Evolutionary conservation across 2,888 invertebrate genomes (phyloP).

Genomic region (Raillietiella orientalis): DNA sequence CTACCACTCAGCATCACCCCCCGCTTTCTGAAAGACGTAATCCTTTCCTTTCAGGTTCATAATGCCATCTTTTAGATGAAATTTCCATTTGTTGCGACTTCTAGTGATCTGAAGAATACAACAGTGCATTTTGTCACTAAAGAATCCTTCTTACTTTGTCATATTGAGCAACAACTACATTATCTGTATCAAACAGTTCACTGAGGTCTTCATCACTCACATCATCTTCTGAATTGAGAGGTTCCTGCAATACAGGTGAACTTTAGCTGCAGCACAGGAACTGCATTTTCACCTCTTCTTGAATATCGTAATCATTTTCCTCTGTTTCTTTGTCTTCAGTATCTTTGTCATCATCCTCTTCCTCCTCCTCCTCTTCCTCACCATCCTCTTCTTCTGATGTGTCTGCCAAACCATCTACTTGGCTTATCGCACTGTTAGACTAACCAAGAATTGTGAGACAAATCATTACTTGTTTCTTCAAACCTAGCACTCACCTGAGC

Average conservation of each 20-base stretch:
- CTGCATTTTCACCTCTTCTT: constrained; percentile 16
- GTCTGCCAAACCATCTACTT: constrained; percentile 15
- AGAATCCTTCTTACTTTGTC: constrained; percentile 38
- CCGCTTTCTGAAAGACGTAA: constrained; percentile 93
- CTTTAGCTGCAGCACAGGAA: constrained; percentile 1
- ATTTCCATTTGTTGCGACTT: constrained; percentile 97
- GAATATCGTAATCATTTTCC: constrained; percentile 22
- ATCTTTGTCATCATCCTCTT: constrained; percentile 25
- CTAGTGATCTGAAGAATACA: constrained; percentile 49
- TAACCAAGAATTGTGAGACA: too few relatives aligned
- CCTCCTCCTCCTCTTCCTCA: constrained; percentile 34
- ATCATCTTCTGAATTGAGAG: constrained; percentile 83
- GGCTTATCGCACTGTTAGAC: too few relatives aligned
- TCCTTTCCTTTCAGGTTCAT: constrained; percentile 97
- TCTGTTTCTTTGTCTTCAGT: constrained; percentile 49
- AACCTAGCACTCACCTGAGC: too few relatives aligned
- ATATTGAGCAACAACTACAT: constrained; percentile 97
- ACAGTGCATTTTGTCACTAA: too few relatives aligned
- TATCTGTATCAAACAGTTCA: constrained; percentile 83
- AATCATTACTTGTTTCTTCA: too few relatives aligned
- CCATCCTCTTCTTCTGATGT: constrained; percentile 27
- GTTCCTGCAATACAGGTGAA: constrained; percentile 24
- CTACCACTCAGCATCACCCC: constrained; percentile 99
- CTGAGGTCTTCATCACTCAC: constrained; percentile 67
- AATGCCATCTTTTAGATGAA: constrained; percentile 94